Base-by-base conservation (phyloP, 2,113 vertebrate genomes). In the Caranx melampygus region DNA sequence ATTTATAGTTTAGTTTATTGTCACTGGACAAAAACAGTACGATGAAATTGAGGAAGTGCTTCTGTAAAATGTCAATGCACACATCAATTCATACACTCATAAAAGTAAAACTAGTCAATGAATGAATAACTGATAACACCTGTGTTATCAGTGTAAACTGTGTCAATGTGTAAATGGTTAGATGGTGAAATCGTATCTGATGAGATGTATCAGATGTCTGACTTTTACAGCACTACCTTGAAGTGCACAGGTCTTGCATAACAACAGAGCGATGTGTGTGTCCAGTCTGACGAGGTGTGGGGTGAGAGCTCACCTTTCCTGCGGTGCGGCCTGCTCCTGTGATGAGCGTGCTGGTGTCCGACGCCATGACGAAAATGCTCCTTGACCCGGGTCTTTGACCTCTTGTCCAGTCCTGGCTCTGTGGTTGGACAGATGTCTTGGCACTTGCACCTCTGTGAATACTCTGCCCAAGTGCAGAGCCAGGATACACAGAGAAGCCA, bases 401-500 rank as follows among this genome's bases (percentile, higher is more conserved):
- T 64, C 73, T 31, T 72, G 54, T 74, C 69, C 71, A 54, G 11
- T 51, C 79, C 83, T 2, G 68, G 21, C 72, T 90, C 83, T 16
- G 87, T 72, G 13, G 66, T 72, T 14, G 64, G 76, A 72, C 93
- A 91, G 52, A 89, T 69, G 75, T 94, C 93, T 2, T 87, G 91
- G 63, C 94, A 94, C 34, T 59, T 76, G 81, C 94, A 95, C 51
- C 71, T 78, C 72, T 88, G 90, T 1, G 87, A 79, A 3, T 81
- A 77, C 85, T 94, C 90, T 13, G 76, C 82, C 75, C 93, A 95
- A 63, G 91, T 87, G 85, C 37, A 90, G 59, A 93, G 73, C 78
- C 75, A 90, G 76, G 72, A 87, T 76, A 75, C 77, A 76, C 89
- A 94, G 49, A 95, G 82, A 37, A 95, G 82, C 91, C 95, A 94